Base-by-base conservation (phyloP, 2,113 vertebrate species). In the Chamaetylas fuelleborni region DNA sequence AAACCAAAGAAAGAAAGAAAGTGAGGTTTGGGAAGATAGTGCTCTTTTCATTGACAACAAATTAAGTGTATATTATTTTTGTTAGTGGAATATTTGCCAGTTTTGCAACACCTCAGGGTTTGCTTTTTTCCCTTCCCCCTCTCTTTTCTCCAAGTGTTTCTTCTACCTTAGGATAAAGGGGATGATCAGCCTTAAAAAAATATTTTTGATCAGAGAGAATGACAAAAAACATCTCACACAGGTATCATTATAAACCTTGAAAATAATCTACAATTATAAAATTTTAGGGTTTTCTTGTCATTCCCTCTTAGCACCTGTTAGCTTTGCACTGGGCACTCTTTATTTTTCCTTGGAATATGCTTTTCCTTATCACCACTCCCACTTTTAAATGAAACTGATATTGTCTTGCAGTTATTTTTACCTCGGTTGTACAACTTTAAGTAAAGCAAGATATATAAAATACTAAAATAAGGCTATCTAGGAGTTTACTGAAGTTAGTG, bases 401-500 rank as follows among this genome's bases (percentile, higher is more conserved):
- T n/a, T 85, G 28, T 17, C 25, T 87, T 47, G 34, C 25, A 29
- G 5, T 70, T 77, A 54, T 17, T 74, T 79, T 87, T 82, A 9
- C 56, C n/a, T 81, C 1, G 2, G 9, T 9, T 36, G 14, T 45
- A 26, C 0, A 0, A 11, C 14, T 77, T 67, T 4, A 42, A 10
- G 8, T 70, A 50, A 67, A 76, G 8, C 15, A 51, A 40, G 6
- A 6, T 0, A 4, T 38, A 38, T n/a, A 77, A 81, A 72, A 50
- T 45, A 65, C 8, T 33, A 22, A 56, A 65, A 61, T 36, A 26
- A 66, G 15, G 7, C 22, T 48, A 28, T 28, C 29, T 77, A 60
- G 58, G 15, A 22, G 12, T 40, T 53, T 50, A 20, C 38, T 71
- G 65, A 42, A 64, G 70, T 24, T 56, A 58, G 19, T 45, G 38